Evolutionary conservation across 2,113 vertebrate genomes (phyloP).

Genomic region (Crotophaga sulcirostris): DNA sequence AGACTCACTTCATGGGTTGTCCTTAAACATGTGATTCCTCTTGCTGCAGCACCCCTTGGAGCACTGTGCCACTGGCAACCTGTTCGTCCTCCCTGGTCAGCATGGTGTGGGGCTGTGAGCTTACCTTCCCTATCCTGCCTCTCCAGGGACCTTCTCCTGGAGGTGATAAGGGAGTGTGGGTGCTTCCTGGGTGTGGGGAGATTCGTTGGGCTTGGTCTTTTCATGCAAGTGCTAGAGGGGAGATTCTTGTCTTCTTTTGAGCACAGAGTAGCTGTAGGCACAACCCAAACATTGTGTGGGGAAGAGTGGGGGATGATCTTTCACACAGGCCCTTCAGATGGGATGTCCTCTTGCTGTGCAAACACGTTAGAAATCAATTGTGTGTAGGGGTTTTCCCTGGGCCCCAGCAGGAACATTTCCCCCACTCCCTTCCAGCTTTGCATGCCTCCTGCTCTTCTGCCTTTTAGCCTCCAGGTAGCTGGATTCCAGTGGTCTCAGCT

Average conservation of each 20-base stretch:
- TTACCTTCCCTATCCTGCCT: neutral
- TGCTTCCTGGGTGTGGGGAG: neutral
- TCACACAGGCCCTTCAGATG: constrained; percentile 30
- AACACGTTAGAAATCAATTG: neutral
- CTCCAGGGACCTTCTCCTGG: neutral
- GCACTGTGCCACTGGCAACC: fast-evolving
- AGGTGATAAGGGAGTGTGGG: neutral
- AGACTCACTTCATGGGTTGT: neutral
- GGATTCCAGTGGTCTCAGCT: neutral
- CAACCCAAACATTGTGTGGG: constrained; percentile 34
- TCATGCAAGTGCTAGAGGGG: constrained; percentile 1
- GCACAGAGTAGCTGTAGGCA: constrained; percentile 38
- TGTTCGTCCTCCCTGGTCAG: neutral
- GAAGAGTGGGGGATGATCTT: constrained; percentile 38
- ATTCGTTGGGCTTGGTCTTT: neutral
- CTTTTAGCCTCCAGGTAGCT: neutral
- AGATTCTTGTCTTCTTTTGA: constrained; percentile 50
- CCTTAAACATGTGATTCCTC: neutral
- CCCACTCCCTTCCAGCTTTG: neutral
- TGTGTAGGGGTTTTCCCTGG: constrained; percentile 14
- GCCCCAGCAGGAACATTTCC: neutral
- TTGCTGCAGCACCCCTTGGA: neutral
- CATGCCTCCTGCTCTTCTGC: neutral
- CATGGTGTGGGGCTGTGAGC: neutral
- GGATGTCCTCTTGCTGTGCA: neutral